phyloP scores from a whole-genome alignment of 2,797 vertebrate genomes.

The Natrix natrix region DNA sequence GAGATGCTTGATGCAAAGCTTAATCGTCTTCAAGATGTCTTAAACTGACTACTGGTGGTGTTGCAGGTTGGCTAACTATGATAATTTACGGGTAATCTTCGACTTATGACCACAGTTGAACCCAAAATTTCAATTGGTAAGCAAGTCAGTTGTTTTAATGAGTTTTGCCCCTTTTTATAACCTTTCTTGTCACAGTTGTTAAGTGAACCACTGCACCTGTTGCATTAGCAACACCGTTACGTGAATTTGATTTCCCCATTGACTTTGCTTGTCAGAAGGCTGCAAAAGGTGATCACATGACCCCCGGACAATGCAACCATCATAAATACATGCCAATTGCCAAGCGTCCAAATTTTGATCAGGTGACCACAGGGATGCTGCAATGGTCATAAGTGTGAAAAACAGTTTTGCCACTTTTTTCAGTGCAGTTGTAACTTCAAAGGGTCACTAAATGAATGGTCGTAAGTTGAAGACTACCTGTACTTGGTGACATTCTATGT shows the following conservation, averaged over 20 bases:
- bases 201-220: not conserved
- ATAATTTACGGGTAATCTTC: not conserved
- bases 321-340: not conserved
- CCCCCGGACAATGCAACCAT: not conserved
- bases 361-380: not conserved
- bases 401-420: not conserved
- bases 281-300: not conserved
- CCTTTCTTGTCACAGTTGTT: not conserved
- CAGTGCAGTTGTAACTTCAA: not conserved
- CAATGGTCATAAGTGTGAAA: not conserved
- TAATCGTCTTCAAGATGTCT: not conserved
- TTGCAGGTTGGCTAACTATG: not conserved
- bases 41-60: not conserved
- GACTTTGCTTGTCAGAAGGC: no score
- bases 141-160: not conserved
- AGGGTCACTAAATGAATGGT: not conserved
- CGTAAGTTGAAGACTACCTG: not conserved
- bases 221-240: not conserved
- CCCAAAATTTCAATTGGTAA: not conserved
- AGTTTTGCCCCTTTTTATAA: not conserved
- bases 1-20: not conserved
- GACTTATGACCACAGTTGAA: not conserved
- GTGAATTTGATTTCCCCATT: not conserved
- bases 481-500: not conserved
- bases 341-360: not conserved